Evolutionary conservation across 1,140 invertebrate species (phyloP), one percentile per base, ranked within the genome.

Genomic region (Conus betulinus): DNA sequence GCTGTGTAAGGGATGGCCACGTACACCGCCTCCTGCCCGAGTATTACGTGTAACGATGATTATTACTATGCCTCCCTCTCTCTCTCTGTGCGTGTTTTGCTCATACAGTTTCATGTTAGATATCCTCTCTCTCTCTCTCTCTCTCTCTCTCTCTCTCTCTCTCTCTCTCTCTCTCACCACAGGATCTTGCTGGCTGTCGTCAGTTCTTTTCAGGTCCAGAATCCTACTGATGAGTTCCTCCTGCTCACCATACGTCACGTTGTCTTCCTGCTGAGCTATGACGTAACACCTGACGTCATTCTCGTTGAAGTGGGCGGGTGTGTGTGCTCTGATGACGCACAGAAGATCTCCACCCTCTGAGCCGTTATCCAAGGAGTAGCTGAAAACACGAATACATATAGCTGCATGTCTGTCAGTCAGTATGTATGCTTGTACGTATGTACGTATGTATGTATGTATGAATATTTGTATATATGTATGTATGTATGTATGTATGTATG

Each of bases 181-280:
- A 60, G 55, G 57, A 60, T 6, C 67, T 23, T n/a, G 23, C 51
- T 53, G 17, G 23, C 91, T 87, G 0, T 81, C 83, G 15, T 87
- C 51, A 5, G 25, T 27, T 15, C 53, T 27, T 55, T 87, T 87
- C 7, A 93, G 27, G 8, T 88, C 52, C 20, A 93, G 52, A 20
- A 93, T 89, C 13, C 60, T 52, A 78, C 92, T 92, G 55, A 93
- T 87, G 5, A 93, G 88, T 71, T 93, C 91, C 67, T 92, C 92
- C 52, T 91, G 83, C n/a, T 89, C 71, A 15, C 79, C 74, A 71
- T 90, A 92, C 25, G 81, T 86, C n/a, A 92, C 85, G n/a, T 84
- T 57, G 52, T 60, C n/a, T 0, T 91, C 85, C 17, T 88, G 23
- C 51, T 90, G 90, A 11, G 90, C 84, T 2, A 92, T 57, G 15